Evolutionary conservation across 2,113 vertebrate genomes (phyloP).

Genomic region (Cynoglossus semilaevis): DNA sequence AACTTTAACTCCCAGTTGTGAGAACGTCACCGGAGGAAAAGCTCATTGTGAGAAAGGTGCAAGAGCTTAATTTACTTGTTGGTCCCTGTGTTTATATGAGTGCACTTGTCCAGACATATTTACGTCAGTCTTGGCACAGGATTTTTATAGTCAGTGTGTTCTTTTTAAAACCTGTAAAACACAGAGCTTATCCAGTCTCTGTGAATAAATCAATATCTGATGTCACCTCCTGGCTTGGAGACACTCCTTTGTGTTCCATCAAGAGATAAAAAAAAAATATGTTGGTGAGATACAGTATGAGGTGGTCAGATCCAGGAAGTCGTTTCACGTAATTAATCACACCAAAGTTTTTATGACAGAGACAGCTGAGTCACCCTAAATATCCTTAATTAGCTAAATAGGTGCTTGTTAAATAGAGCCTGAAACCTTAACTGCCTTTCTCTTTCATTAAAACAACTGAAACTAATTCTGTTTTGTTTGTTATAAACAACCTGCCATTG

Average conservation of each 20-base stretch:
- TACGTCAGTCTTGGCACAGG: slow-evolving; percentile 8
- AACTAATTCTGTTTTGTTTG: not conserved
- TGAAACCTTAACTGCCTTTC: not conserved
- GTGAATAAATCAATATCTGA: slow-evolving; percentile 26
- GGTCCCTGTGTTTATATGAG: not conserved
- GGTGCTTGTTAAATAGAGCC: slow-evolving; percentile 35
- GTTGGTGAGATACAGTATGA: too few relatives aligned
- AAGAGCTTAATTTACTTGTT: slow-evolving; percentile 1
- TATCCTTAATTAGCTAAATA: slow-evolving; percentile 41
- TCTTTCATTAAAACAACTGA: not conserved
- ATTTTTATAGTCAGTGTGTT: slow-evolving; percentile 8
- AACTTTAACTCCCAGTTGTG: not conserved
- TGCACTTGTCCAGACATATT: not conserved
- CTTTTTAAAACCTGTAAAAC: not conserved
- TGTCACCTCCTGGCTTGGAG: slow-evolving; percentile 1
- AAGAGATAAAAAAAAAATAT: slow-evolving; percentile 10
- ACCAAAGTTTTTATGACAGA: slow-evolving; percentile 61
- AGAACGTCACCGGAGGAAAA: not conserved
- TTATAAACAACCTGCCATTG: too few relatives aligned
- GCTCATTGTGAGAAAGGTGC: not conserved
- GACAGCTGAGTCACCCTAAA: slow-evolving; percentile 43
- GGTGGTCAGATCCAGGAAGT: slow-evolving; percentile 29
- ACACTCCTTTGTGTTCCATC: slow-evolving; percentile 12
- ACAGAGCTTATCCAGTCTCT: not conserved
- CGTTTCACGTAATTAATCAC: slow-evolving; percentile 53